phyloP scores from a whole-genome alignment of 2,797 vertebrate genomes.

The Cossypha polioptera region DNA sequence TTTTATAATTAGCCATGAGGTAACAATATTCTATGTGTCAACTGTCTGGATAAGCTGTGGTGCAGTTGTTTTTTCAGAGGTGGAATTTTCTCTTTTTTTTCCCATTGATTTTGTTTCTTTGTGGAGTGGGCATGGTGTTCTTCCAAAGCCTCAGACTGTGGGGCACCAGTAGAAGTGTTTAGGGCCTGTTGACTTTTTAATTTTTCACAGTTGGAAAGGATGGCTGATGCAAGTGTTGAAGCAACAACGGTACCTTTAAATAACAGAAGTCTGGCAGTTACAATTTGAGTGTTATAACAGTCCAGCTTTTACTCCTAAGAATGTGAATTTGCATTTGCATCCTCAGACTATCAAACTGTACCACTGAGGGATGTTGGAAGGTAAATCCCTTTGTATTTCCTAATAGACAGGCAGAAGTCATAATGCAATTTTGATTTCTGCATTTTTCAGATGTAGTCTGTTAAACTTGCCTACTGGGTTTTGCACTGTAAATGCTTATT shows the following conservation, averaged over 20 bases:
- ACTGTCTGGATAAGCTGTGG: neutral
- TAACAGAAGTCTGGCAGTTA: neutral
- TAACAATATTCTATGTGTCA: neutral
- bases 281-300: neutral
- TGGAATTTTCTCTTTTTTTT: neutral
- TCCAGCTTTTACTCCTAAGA: neutral
- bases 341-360: neutral
- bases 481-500: neutral
- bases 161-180: neutral
- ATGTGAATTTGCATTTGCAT: neutral
- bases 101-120: neutral
- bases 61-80: neutral
- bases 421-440: neutral
- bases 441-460: neutral
- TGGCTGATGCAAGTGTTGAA: neutral
- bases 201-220: neutral
- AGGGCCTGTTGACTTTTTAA: neutral
- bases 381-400: neutral
- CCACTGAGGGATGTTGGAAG: neutral
- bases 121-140: neutral
- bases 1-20: neutral
- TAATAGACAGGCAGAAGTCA: neutral
- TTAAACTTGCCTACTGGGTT: neutral
- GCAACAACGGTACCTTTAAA: neutral
- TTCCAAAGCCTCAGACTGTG: neutral